Percentiles rank a stretch among this genome's conserved stretches.
These are phyloP conservation scores for Zaprionus tsacasi DNA, from an alignment of 1,140 invertebrate species.

Conservation along the genomic window DNA sequence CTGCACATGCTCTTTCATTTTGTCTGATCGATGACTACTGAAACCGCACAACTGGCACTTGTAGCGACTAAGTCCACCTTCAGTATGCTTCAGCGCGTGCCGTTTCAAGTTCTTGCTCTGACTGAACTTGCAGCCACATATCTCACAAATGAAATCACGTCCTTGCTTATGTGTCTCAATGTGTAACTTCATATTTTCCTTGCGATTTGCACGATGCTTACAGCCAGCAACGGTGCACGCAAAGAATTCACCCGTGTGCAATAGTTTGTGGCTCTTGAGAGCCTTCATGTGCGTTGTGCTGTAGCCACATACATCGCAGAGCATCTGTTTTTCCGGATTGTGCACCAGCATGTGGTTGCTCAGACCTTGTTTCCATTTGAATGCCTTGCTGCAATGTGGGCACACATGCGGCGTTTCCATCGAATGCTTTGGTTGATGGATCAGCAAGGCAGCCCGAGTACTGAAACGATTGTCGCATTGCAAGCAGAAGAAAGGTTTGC, in stretches of 20 bases:
- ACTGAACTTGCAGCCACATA: slow-evolving; percentile 85
- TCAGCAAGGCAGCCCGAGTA: slow-evolving; percentile 85
- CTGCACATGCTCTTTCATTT: slow-evolving; percentile 86
- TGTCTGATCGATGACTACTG: slow-evolving; percentile 85
- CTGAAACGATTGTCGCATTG: slow-evolving; percentile 85
- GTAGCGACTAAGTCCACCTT: slow-evolving; percentile 66
- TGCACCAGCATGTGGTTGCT: slow-evolving; percentile 86
- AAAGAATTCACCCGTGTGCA: slow-evolving; percentile 86
- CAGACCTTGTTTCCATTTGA: slow-evolving; percentile 88
- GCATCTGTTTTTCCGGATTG: slow-evolving; percentile 86
- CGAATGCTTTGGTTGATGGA: slow-evolving; percentile 86
- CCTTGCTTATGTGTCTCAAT: slow-evolving; percentile 86
- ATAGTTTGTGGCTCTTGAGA: slow-evolving; percentile 86
- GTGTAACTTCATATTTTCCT: slow-evolving; percentile 85
- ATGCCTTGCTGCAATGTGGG: slow-evolving; percentile 86
- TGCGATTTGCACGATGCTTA: slow-evolving; percentile 84
- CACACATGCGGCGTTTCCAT: slow-evolving; percentile 86
- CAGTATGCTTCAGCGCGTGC: slow-evolving; percentile 84
- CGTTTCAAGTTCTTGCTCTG: slow-evolving; percentile 85
- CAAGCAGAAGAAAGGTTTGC: slow-evolving; percentile 85
- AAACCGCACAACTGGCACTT: slow-evolving; percentile 85
- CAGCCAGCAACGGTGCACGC: slow-evolving; percentile 85
- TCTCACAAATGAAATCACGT: slow-evolving; percentile 85
- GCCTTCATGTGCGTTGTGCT: slow-evolving; percentile 87
- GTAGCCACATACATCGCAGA: slow-evolving; percentile 87